A percentile compares a stretch with the other conserved stretches of the same genome.
Evolutionary conservation across 2,888 invertebrate genomes (phyloP).

Genomic region (Megamerina dolium): DNA sequence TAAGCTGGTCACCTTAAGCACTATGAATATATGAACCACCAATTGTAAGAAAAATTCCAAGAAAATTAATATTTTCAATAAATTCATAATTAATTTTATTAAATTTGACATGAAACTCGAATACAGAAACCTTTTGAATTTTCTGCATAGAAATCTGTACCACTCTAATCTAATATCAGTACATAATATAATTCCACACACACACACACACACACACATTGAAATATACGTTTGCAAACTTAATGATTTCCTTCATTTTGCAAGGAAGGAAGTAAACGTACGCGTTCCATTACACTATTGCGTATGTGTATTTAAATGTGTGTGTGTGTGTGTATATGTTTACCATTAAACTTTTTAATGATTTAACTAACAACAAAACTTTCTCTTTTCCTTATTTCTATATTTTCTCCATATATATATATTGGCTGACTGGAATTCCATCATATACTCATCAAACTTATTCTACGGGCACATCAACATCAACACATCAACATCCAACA

Average conservation of each 20-base stretch:
- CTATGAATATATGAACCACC: too few relatives aligned
- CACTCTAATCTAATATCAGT: too few relatives aligned
- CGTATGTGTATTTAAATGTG: slow-evolving; percentile 11
- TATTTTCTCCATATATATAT: slow-evolving; percentile 39
- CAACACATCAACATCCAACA: not conserved
- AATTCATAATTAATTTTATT: too few relatives aligned
- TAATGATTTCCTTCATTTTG: not conserved
- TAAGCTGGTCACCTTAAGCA: too few relatives aligned
- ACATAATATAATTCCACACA: too few relatives aligned
- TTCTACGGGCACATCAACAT: not conserved
- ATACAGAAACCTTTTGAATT: too few relatives aligned
- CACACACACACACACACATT: slow-evolving; percentile 8
- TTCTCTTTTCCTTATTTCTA: slow-evolving; percentile 37
- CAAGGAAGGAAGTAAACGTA: not conserved
- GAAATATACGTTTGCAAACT: not conserved
- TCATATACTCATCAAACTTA: not conserved
- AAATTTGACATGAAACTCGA: too few relatives aligned
- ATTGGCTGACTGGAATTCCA: too few relatives aligned
- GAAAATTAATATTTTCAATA: too few relatives aligned
- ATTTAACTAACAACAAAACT: slow-evolving; percentile 43
- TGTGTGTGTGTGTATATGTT: slow-evolving; percentile 14
- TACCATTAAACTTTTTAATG: slow-evolving; percentile 43
- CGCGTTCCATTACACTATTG: slow-evolving; percentile 7
- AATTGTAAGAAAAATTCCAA: too few relatives aligned
- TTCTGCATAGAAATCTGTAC: too few relatives aligned